Evolutionary conservation across 1,140 invertebrate species (phyloP), one percentile per base, ranked within the genome.

Genomic region (Cyphomyrmex costatus): DNA sequence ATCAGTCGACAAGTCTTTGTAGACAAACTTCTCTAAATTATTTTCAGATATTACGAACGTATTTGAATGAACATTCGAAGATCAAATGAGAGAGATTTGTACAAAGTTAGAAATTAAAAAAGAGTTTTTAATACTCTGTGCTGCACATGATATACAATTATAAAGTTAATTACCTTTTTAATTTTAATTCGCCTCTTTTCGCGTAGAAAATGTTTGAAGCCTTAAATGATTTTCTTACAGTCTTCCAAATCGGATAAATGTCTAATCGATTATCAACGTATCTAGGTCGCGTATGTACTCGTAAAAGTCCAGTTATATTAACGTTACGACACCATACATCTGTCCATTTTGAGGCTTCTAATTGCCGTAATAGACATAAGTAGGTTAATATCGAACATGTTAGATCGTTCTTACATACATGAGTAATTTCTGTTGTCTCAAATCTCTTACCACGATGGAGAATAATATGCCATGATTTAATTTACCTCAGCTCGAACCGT

Each of bases 291-390:
- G 12, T 12, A 65, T 61, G 42, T n/a, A n/a, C n/a, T n/a, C n/a
- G n/a, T 60, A 61, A 60, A 73, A 83, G 68, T 73, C 33, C 8
- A 42, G 21, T 61, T 46, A 14, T 19, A 83, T 73, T 53, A 46
- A 82, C 27, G 58, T 83, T 60, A 82, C 19, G 8, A 30, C 27
- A 14, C 1, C 30, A 10, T 53, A 73, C n/a, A 61, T 60, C 24
- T 24, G 30, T 80, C 61, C 21, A 24, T 80, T 80, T 70, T 42
- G 21, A 60, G 79, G 79, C 53, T 83, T 83, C 79, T 46, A 74
- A 83, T 83, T 33, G 53, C 24, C 27, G 7, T 33, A 73, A 74
- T 46, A 21, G 79, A 82, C 51, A 1, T 24, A 60, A 83, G 24
- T 83, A 46, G 53, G 65, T 58, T 71, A 70, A 6, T 19, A 36